phyloP scores from a whole-genome alignment of 2,113 vertebrate species.

The Reinhardtius hippoglossoides region DNA sequence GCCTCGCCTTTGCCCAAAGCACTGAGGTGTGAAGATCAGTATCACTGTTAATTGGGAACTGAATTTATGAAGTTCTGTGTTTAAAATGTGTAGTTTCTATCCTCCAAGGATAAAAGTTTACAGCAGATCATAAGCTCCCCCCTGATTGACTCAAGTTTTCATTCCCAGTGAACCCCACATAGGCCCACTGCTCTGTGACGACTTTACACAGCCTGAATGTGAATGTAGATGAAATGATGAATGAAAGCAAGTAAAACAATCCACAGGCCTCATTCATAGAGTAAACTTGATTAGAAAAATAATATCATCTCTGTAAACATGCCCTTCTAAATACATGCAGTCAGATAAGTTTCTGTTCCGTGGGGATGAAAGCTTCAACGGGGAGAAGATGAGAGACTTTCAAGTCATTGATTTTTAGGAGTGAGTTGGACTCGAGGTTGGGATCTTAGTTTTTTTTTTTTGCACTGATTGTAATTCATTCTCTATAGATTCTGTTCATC shows the following conservation, averaged over 20 bases:
- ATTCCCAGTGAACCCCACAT: conserved; percentile 11
- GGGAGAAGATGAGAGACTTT: conserved; percentile 25
- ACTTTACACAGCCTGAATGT: conserved; percentile 12
- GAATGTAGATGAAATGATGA: conserved; percentile 39
- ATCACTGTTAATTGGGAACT: background rate
- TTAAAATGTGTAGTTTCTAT: conserved; percentile 22
- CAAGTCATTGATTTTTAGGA: conserved; percentile 48
- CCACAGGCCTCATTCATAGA: background rate
- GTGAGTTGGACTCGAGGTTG: conserved; percentile 12
- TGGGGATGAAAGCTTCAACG: conserved; percentile 48
- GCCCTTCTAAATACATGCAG: background rate
- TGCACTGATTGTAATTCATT: conserved; percentile 7
- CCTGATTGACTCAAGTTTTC: background rate
- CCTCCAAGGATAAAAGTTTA: conserved; percentile 34
- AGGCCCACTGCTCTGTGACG: conserved; percentile 33
- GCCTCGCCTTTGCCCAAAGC: conserved; percentile 21
- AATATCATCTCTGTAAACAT: background rate
- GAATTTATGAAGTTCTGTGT: conserved; percentile 10
- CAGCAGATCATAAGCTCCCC: conserved; percentile 34
- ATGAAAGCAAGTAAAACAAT: conserved; percentile 16
- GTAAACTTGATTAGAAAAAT: background rate
- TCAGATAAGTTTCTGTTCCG: conserved; percentile 13
- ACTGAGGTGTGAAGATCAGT: conserved; percentile 7
- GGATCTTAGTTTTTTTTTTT: background rate
- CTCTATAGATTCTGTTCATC: background rate